Evolutionary conservation across 2,113 vertebrate species (phyloP).

Genomic region (Rafetus swinhoei): DNA sequence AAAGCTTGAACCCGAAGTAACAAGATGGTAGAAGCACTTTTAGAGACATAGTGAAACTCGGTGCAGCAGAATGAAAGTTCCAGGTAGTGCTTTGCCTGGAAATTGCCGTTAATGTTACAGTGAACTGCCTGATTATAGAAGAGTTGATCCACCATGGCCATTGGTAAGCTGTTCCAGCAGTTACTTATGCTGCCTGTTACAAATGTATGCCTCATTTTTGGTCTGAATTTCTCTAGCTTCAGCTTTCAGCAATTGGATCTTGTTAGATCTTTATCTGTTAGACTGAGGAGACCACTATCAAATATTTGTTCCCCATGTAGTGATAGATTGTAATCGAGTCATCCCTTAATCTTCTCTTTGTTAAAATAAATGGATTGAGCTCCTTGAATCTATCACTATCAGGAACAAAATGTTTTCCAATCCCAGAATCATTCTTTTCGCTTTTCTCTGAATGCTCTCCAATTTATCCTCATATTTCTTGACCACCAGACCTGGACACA

Average conservation of each 20-base stretch:
- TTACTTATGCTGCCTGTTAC: not conserved
- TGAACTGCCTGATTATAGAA: conserved; percentile 7
- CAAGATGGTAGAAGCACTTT: not conserved
- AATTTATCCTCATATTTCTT: not conserved
- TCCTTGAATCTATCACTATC: not conserved
- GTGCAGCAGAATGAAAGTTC: not conserved
- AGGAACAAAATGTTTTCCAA: not conserved
- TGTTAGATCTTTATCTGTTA: not conserved
- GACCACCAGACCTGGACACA: not conserved
- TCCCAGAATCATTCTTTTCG: not conserved
- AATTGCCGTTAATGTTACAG: not conserved
- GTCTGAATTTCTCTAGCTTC: not conserved
- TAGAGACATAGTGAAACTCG: not conserved
- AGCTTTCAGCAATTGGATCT: not conserved
- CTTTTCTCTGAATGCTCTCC: not conserved
- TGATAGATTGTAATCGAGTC: not conserved
- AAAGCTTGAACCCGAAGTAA: not conserved
- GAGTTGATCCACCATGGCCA: not conserved
- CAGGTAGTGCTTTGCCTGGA: not conserved
- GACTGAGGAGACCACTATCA: not conserved
- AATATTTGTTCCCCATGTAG: not conserved
- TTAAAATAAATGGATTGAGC: not conserved
- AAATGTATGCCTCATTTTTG: not conserved
- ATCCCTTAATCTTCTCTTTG: not conserved
- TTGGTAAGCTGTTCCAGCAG: not conserved